These are phyloP conservation scores for Erebia palarica DNA, from an alignment of 2,888 invertebrate species.

Conservation along the genomic window DNA sequence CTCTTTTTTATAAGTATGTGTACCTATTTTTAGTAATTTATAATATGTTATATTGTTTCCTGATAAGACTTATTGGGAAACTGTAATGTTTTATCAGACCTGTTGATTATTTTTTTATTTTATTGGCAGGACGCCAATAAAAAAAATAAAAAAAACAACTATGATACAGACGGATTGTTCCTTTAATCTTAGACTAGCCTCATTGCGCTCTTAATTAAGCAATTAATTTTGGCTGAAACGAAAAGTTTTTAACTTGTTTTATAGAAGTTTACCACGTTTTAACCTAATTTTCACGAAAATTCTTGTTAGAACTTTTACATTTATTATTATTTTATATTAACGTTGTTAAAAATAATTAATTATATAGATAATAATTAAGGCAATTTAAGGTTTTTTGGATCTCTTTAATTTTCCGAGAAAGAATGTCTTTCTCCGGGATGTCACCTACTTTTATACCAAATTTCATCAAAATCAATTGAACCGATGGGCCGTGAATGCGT, in stretches of 20 bases:
- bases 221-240: constrained; percentile 3
- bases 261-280: neutral
- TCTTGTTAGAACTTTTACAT: neutral
- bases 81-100: no score
- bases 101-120: no score
- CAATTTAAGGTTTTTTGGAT: neutral
- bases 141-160: neutral
- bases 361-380: neutral
- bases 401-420: no score
- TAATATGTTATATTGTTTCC: no score
- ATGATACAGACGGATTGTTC: neutral
- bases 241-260: constrained; percentile 8
- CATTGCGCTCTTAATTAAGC: constrained; percentile 9
- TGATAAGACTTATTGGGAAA: no score
- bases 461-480: no score
- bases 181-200: neutral
- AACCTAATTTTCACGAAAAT: constrained; percentile 4
- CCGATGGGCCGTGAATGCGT: no score
- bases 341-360: neutral
- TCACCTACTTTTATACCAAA: no score
- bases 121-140: no score
- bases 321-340: neutral
- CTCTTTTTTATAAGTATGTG: no score
- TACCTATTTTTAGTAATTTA: no score
- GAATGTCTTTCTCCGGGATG: no score